These are phyloP conservation scores for Phrixothrix hirtus DNA, from an alignment of 2,888 invertebrate species.

Conservation along the genomic window DNA sequence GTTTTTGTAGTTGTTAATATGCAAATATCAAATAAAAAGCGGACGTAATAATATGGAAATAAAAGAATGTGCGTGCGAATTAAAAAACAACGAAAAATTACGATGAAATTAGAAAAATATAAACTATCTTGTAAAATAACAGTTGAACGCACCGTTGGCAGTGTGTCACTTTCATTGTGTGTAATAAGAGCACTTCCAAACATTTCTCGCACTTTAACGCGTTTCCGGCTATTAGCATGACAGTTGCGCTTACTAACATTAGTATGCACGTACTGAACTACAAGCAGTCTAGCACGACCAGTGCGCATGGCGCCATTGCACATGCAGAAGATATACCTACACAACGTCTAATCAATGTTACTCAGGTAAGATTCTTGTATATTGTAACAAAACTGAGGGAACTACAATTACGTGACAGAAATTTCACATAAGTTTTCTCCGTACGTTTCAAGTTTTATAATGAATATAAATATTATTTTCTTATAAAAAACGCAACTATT, in stretches of 20 bases:
- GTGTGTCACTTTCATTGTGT: conserved; percentile 36
- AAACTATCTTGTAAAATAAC: conserved; percentile 13
- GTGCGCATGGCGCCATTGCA: conserved; percentile 34
- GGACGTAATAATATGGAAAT: no score
- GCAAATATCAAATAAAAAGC: no score
- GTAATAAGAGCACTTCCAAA: conserved; percentile 37
- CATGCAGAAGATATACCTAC: conserved; percentile 33
- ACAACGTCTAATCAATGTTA: conserved; percentile 32
- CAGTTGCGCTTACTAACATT: conserved; percentile 28
- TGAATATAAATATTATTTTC: no score
- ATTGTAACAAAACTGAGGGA: no score
- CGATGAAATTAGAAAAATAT: conserved; percentile 10
- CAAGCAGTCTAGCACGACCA: conserved; percentile 26
- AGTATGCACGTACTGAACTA: conserved; percentile 34
- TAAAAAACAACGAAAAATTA: conserved; percentile 8
- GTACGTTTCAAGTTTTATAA: no score
- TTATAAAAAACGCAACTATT: no score
- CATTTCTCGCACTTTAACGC: conserved; percentile 33
- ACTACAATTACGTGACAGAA: no score
- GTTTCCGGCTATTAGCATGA: conserved; percentile 31
- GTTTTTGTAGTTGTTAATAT: no score
- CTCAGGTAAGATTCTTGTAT: no score
- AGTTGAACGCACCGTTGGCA: conserved; percentile 35
- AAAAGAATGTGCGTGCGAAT: conserved; percentile 7
- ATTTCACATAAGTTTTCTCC: no score